Conservation (phyloP, 2,113 vertebrate genomes). For the Loxodonta africana region DNA sequence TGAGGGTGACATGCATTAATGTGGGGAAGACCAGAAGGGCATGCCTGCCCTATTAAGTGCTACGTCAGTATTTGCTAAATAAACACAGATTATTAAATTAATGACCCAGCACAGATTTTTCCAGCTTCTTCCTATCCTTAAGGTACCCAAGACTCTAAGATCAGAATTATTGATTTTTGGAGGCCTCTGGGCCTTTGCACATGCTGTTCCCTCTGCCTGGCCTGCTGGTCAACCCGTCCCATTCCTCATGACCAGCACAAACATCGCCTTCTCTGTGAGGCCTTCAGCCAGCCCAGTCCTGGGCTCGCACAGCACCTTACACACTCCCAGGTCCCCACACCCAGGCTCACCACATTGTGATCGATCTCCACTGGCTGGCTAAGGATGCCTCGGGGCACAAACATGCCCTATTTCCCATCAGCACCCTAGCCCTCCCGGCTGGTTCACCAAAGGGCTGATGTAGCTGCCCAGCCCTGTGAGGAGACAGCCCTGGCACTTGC, state of each 20-base stretch:
- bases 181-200: background rate
- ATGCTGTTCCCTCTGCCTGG: fast-evolving
- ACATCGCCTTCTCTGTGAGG: fast-evolving
- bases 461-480: fast-evolving
- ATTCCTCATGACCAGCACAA: background rate
- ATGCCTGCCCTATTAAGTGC: fast-evolving
- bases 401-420: background rate
- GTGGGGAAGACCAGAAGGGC: fast-evolving
- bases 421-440: too few species aligned
- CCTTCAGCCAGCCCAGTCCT: fast-evolving
- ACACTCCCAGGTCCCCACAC: fast-evolving
- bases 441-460: background rate
- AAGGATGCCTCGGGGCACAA: too few species aligned
- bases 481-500: fast-evolving
- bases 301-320: background rate
- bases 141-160: background rate
- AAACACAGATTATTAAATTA: background rate
- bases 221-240: background rate
- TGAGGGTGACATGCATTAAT: background rate
- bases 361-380: background rate
- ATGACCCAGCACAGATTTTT: background rate
- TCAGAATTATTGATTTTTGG: background rate
- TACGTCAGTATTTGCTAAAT: background rate
- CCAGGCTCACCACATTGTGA: background rate
- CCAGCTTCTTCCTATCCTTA: background rate